Percentiles rank a stretch among this genome's conserved stretches.
These are phyloP conservation scores for Bedellia somnulentella DNA, from an alignment of 2,888 invertebrate species.

Conservation along the genomic window DNA sequence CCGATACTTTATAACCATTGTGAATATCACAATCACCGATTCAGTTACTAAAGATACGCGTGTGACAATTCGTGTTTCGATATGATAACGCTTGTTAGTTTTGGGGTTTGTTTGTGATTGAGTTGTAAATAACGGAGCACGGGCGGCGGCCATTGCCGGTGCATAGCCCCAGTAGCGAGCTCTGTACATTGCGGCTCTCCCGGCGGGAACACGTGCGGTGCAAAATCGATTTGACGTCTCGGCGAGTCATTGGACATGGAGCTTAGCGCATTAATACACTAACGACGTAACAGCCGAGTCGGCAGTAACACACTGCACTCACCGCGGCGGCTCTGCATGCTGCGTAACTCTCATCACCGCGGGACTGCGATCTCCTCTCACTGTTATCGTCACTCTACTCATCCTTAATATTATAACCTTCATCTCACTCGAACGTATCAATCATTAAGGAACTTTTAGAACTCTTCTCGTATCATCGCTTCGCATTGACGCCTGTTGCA, in stretches of 20 bases:
- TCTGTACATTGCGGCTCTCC: constrained; percentile 28
- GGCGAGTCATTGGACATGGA: constrained; percentile 43
- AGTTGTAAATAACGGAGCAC: constrained; percentile 54
- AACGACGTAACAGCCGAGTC: constrained; percentile 42
- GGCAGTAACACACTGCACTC: constrained; percentile 38
- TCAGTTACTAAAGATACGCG: constrained; percentile 51
- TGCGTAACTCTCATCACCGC: constrained; percentile 13
- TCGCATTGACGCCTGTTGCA: constrained; percentile 38
- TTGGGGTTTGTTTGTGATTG: constrained; percentile 53
- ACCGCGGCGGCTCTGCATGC: constrained; percentile 16
- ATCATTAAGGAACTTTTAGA: too few relatives aligned
- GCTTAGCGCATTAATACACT: constrained; percentile 60
- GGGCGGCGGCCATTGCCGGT: constrained; percentile 21
- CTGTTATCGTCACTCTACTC: constrained; percentile 2
- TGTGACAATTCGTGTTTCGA: constrained; percentile 54
- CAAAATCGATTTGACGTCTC: constrained; percentile 51
- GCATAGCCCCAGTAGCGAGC: constrained; percentile 37
- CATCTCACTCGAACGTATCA: constrained; percentile 9
- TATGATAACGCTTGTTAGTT: constrained; percentile 58
- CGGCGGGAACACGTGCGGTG: constrained; percentile 39
- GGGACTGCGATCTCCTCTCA: too few relatives aligned
- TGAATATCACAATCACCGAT: constrained; percentile 60
- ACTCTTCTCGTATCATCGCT: too few relatives aligned
- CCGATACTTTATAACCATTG: constrained; percentile 59
- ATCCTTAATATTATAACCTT: too few relatives aligned